Evolutionary conservation across 2,113 vertebrate species (phyloP), one percentile per base, ranked within the genome.

Genomic region (Pseudorasbora parva): DNA sequence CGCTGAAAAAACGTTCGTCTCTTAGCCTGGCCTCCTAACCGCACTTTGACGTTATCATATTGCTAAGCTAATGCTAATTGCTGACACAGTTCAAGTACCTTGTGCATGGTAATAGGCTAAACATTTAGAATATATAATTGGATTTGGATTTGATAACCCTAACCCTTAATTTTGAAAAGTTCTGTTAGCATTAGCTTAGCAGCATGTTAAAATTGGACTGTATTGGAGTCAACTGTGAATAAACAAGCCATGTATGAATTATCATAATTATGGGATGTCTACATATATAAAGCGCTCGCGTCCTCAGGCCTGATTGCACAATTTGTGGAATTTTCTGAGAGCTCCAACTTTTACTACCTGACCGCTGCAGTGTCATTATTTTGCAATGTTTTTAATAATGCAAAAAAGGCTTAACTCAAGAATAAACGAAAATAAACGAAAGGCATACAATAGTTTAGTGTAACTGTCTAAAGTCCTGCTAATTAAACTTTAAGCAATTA

Each of bases 111-210:
- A 49, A 27, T 23, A 49, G 43, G 43, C 66, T 43, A n/a, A 69
- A 69, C 4, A 12, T n/a, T 12, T 17, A n/a, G n/a, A 9, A 19
- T 10, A 2, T 33, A 66, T 8, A 73, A 8, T 49, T 47, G 49
- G 10, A 25, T n/a, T n/a, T 73, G n/a, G 21, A 25, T 49, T 73
- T 73, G n/a, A n/a, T n/a, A n/a, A n/a, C n/a, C n/a, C n/a, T n/a
- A n/a, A n/a, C n/a, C n/a, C n/a, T 17, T 21, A 19, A 14, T 43
- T n/a, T 47, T 25, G 30, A 69, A 5, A 47, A 64, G 41, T 23
- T 47, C 69, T 47, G 41, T 72, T 47, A 47, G 69, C 37, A 14
- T 72, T 72, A 72, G 33, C 30, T 69, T 69, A 69, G 69, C 69
- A 72, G 37, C 69, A 72, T 25, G 43, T 12, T 49, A 27, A 73